Evolutionary conservation across 2,113 vertebrate genomes (phyloP), one percentile per base, ranked within the genome.

Genomic region (Aldabrachelys gigantea): DNA sequence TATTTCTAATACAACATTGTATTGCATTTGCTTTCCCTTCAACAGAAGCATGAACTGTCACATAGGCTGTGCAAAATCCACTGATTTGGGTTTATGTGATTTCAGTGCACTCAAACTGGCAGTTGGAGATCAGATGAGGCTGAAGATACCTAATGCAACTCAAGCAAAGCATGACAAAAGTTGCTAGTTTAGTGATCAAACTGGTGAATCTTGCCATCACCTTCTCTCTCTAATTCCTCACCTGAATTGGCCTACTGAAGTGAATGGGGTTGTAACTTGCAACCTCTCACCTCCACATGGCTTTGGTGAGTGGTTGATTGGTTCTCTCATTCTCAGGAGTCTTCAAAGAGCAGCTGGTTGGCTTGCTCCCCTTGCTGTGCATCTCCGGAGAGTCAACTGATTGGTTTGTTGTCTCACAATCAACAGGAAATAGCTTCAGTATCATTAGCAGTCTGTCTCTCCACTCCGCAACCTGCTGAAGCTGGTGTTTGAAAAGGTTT

Each of bases 1-100:
- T 69, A 19, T 97, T 96, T 91, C 93, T 93, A 81, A 88, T 11
- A 91, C 2, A 88, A 50, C 35, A 76, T 29, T 29, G 69, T 65
- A 95, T 90, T 29, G 52, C 22, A 79, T 89, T 65, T 62, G 27
- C 21, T 79, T 85, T 85, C 93, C 82, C 22, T 90, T 1, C 29
- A 16, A 41, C 38, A 95, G 91, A 41, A 80, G 50, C 0, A 2
- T 8, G 75, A 56, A 81, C 86, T 93, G 44, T 35, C 56, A 89
- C 0, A 35, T 78, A 41, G 5, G 22, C 84, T 12, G 41, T 25
- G 57, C n/a, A 80, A 94, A 91, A 41, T 53, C 1, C 7, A 17
- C 53, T 59, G 22, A 85, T 87, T 91, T 90, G 88, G 14, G 9
- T 82, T 1, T 49, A 53, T 6, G 0, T 5, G 41, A 83, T 10